phyloP scores from a whole-genome alignment of 2,797 vertebrate species.

The Liasis olivaceus region DNA sequence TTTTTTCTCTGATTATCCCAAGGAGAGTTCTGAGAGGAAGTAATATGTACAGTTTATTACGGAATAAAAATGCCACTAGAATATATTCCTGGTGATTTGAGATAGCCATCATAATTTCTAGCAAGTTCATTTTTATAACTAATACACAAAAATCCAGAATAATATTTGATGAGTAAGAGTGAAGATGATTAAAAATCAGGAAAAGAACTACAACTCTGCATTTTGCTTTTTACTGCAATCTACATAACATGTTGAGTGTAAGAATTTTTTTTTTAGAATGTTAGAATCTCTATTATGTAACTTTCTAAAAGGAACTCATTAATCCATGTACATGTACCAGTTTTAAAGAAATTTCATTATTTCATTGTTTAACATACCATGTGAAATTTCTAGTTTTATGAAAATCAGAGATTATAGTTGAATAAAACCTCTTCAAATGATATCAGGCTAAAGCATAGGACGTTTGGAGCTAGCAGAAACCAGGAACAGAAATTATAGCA shows the following conservation, averaged over 20 bases:
- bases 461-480: not conserved
- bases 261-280: not conserved
- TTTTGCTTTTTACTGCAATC: not conserved
- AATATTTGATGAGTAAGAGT: not conserved
- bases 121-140: not conserved
- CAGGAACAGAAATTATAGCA: not conserved
- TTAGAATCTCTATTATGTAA: not conserved
- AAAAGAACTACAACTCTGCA: not conserved
- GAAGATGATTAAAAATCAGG: not conserved
- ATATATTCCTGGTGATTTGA: not conserved
- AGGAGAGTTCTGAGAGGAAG: not conserved
- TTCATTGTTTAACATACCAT: not conserved
- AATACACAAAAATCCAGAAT: not conserved
- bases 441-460: not conserved
- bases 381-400: not conserved
- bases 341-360: not conserved
- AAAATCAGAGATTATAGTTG: not conserved
- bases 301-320: not conserved
- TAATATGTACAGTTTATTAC: not conserved
- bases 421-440: not conserved
- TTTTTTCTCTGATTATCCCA: not conserved
- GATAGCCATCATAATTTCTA: not conserved
- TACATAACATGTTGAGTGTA: not conserved
- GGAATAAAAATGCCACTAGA: not conserved
- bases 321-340: not conserved